Percentiles rank a stretch among this genome's conserved stretches.
Conservation (phyloP, 2,113 vertebrate species). For the Laticauda colubrina region DNA sequence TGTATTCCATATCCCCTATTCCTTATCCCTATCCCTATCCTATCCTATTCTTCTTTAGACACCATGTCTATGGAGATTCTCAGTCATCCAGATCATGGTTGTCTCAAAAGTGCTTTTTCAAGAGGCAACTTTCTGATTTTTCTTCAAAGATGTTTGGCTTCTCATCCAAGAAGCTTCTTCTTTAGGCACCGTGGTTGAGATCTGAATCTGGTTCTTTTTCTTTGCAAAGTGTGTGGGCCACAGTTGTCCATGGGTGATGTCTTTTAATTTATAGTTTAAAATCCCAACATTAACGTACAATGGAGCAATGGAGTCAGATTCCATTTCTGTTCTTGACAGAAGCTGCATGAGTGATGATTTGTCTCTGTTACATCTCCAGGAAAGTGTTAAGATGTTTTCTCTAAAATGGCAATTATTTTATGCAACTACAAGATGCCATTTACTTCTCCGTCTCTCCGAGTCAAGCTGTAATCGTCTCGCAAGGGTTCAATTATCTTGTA, state of each 20-base stretch:
- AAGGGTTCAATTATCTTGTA: constrained; percentile 60
- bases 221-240: background rate
- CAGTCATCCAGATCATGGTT: no score
- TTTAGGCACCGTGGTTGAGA: background rate
- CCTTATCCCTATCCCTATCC: no score
- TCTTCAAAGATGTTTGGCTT: no score
- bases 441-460: constrained; percentile 45
- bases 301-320: background rate
- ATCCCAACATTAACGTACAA: background rate
- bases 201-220: background rate
- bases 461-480: constrained; percentile 45
- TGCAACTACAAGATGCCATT: constrained; percentile 41
- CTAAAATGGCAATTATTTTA: constrained; percentile 34
- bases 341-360: background rate
- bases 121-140: no score
- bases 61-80: no score
- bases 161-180: background rate
- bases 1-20: no score
- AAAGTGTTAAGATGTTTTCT: constrained; percentile 29
- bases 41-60: no score
- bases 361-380: background rate
- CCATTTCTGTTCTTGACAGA: background rate
- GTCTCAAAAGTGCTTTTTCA: no score
- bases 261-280: background rate
- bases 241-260: background rate